Evolutionary conservation across 2,797 vertebrate genomes (phyloP).

Genomic region (Clarias pachynema): DNA sequence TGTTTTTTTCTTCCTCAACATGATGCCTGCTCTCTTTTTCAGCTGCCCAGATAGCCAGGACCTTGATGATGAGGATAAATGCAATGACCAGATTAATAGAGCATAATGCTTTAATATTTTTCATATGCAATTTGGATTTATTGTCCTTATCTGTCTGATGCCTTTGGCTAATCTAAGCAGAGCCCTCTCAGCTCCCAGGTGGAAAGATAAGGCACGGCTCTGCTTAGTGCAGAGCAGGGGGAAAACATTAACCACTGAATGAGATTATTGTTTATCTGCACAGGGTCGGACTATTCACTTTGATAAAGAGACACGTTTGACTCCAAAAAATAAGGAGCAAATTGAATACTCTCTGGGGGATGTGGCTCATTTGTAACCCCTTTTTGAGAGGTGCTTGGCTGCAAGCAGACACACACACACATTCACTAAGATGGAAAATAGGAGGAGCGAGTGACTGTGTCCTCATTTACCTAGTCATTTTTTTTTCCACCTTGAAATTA

Average conservation of each 20-base stretch:
- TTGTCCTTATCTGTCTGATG: constrained; percentile 87
- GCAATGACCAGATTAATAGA: constrained; percentile 89
- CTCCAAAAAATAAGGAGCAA: constrained; percentile 76
- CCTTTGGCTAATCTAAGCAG: constrained; percentile 80
- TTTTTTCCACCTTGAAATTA: constrained; percentile 55
- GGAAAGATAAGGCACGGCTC: constrained; percentile 79
- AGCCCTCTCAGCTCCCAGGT: constrained; percentile 82
- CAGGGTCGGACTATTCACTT: constrained; percentile 83
- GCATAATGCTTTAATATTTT: constrained; percentile 91
- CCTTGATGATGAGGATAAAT: constrained; percentile 82
- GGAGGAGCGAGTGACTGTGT: constrained; percentile 25
- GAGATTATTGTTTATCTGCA: constrained; percentile 88
- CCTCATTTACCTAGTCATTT: constrained; percentile 53
- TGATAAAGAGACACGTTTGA: constrained; percentile 83
- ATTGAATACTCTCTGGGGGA: constrained; percentile 69
- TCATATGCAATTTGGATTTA: constrained; percentile 90
- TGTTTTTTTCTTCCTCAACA: constrained; percentile 30
- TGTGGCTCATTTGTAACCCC: constrained; percentile 73
- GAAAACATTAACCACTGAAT: constrained; percentile 82
- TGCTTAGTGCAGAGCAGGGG: constrained; percentile 70
- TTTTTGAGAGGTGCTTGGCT: constrained; percentile 50
- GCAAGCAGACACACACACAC: constrained; percentile 54
- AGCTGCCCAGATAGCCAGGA: constrained; percentile 35
- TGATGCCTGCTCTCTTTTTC: constrained; percentile 38
- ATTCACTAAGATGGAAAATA: constrained; percentile 30